These are phyloP conservation scores for Apistogramma diplotaenia DNA, from an alignment of 2,113 vertebrate genomes.

Conservation along the genomic window DNA sequence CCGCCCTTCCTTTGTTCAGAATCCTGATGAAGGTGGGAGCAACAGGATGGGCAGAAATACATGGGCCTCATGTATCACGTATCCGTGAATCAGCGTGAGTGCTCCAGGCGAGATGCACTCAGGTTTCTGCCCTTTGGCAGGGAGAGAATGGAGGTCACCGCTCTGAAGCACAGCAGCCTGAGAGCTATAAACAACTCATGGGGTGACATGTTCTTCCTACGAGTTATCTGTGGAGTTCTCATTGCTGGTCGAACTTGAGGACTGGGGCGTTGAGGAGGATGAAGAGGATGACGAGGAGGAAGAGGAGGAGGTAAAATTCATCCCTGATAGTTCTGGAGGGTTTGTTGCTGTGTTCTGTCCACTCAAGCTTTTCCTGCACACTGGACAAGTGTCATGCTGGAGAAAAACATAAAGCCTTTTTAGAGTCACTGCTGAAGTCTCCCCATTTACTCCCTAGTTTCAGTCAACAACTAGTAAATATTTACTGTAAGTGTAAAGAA, in stretches of 20 bases:
- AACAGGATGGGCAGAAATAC: constrained; percentile 44
- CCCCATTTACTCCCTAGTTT: not conserved
- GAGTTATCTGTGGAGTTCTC: constrained; percentile 91
- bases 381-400: constrained; percentile 98
- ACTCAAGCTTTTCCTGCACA: constrained; percentile 96
- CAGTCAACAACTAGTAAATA: not conserved
- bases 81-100: constrained; percentile 43
- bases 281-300: constrained; percentile 80
- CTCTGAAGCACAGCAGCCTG: constrained; percentile 33
- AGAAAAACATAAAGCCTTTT: not conserved
- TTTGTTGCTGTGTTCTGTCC: constrained; percentile 98
- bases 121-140: constrained; percentile 25
- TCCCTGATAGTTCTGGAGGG: constrained; percentile 91
- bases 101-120: constrained; percentile 36
- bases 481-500: not conserved
- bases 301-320: constrained; percentile 92
- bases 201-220: constrained; percentile 65
- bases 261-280: constrained; percentile 70
- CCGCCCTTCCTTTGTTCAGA: constrained; percentile 45
- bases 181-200: constrained; percentile 49
- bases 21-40: constrained; percentile 54
- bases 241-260: constrained; percentile 90
- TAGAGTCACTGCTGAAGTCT: not conserved
- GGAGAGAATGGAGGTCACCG: constrained; percentile 45
- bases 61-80: constrained; percentile 47